Evolutionary conservation across 2,797 vertebrate species (phyloP), one percentile per base, ranked within the genome.

Genomic region (Lycodopsis pacificus): DNA sequence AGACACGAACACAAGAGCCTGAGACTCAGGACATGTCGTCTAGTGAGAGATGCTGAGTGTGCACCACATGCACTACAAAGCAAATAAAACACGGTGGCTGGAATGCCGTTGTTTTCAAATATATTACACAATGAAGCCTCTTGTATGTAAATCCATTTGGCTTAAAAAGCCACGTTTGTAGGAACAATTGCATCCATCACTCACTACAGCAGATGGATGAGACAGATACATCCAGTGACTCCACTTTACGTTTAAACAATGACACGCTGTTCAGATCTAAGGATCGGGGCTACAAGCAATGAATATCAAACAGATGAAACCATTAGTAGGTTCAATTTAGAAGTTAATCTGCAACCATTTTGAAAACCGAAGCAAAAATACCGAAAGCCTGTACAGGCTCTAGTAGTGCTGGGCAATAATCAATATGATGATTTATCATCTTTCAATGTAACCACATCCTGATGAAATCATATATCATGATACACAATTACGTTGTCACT

Each of bases 261-360:
- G 65, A 71, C 64, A 72, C 42, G 7, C 48, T 68, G 73, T 38
- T 42, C 30, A 38, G 73, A 62, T 71, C 63, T 73, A 80, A 82
- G 63, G 32, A 82, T 62, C 36, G 32, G 40, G 54, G 65, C 44
- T 46, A 63, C 54, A 61, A 49, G 56, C 48, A n/a, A 19, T 61
- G 74, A 76, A 68, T 72, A 59, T 71, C 48, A 75, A 77, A 73
- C 4, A 25, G 63, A 51, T 25, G 30, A 68, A 73, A 66, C 4
- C 7, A 71, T 69, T 27, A 44, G 0, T 22, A 38, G 0, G 22
- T 51, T 9, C 34, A 2, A 25, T 65, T 7, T 25, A 19, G 58
- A 57, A 69, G 58, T 71, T 27, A 49, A 63, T 69, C 51, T 17
- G 53, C 2, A 51, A 25, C 3, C 17, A 15, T 32, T 62, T 12